A percentile compares a stretch with the other conserved stretches of the same genome.
These are phyloP conservation scores for Hymenopus coronatus DNA, from an alignment of 2,888 invertebrate species.

Conservation along the genomic window DNA sequence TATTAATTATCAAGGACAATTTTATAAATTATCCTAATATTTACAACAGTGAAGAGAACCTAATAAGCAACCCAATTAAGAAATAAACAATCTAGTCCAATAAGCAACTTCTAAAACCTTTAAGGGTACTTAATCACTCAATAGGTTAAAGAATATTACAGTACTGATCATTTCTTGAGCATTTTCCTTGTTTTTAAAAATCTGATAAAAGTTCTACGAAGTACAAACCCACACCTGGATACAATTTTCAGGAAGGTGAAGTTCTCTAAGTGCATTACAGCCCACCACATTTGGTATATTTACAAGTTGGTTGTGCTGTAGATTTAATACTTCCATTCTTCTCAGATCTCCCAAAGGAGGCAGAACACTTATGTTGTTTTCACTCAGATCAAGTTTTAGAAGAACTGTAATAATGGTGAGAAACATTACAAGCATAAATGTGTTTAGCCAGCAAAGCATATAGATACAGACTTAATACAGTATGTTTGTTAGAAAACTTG, in stretches of 20 bases:
- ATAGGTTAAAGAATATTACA: no score
- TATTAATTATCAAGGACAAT: no score
- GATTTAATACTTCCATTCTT: slow-evolving; percentile 71
- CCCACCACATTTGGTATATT: slow-evolving; percentile 73
- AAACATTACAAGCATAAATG: background rate
- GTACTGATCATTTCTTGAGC: background rate
- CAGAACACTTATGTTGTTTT: slow-evolving; percentile 65
- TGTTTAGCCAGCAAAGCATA: background rate
- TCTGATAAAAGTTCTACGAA: background rate
- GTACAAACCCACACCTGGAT: slow-evolving; percentile 58
- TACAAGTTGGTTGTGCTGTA: slow-evolving; percentile 78
- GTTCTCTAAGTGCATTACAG: slow-evolving; percentile 71
- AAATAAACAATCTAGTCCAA: no score
- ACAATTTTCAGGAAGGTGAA: slow-evolving; percentile 80
- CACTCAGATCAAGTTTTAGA: slow-evolving; percentile 68
- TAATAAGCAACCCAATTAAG: no score
- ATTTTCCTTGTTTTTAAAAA: slow-evolving; percentile 59
- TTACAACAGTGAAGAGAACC: no score
- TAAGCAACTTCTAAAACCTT: no score
- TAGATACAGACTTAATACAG: no score
- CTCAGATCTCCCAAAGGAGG: slow-evolving; percentile 67
- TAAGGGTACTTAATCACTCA: no score
- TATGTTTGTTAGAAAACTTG: no score
- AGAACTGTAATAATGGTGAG: slow-evolving; percentile 52
- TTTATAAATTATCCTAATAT: no score